These are phyloP conservation scores for Odontomyia ornata DNA, from an alignment of 2,888 invertebrate genomes.

Conservation along the genomic window DNA sequence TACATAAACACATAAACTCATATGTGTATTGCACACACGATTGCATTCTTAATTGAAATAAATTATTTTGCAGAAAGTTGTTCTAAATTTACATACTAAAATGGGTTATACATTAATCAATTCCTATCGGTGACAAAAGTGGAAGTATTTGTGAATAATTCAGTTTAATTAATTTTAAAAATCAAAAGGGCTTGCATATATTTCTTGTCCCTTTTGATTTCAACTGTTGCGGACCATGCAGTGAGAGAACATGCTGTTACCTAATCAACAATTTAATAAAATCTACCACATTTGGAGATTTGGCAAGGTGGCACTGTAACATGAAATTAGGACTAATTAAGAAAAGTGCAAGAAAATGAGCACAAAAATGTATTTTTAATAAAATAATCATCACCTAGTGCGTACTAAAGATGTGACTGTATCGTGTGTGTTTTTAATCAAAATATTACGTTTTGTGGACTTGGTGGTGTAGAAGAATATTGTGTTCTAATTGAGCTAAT, in stretches of 20 bases:
- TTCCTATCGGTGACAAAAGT: background rate
- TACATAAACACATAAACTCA: background rate
- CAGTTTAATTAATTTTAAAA: background rate
- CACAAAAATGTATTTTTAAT: background rate
- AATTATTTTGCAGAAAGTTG: slow-evolving; percentile 2
- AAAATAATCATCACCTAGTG: background rate
- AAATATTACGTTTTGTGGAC: background rate
- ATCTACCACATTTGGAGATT: slow-evolving; percentile 3
- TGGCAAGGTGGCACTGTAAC: slow-evolving; percentile 3
- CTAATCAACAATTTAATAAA: background rate
- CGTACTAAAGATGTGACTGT: slow-evolving; percentile 22
- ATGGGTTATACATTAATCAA: slow-evolving; percentile 34
- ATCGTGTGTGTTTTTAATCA: background rate
- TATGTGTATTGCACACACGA: background rate
- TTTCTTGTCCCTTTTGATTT: too few species aligned
- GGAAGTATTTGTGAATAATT: slow-evolving; percentile 2
- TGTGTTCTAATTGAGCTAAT: background rate
- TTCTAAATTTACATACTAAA: background rate
- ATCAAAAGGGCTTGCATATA: background rate
- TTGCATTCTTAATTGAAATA: background rate
- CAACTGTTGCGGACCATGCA: background rate
- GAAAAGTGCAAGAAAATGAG: background rate
- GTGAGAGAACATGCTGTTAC: slow-evolving; percentile 3
- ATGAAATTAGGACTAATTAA: background rate
- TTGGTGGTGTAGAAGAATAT: background rate